Evolutionary conservation across 2,888 invertebrate genomes (phyloP).

Genomic region (Ceraclea dissimilis): DNA sequence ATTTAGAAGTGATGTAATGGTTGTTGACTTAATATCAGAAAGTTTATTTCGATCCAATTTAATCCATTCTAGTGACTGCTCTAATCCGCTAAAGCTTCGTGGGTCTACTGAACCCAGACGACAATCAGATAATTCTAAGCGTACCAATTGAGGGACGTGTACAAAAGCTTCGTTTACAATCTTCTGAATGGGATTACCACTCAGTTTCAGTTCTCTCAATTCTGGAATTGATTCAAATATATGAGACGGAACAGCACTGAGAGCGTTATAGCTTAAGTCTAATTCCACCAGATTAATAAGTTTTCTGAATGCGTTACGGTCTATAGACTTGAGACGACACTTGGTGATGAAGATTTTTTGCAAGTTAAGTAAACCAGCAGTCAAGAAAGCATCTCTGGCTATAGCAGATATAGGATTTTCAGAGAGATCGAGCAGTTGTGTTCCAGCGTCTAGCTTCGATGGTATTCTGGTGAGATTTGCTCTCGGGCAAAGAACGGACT

Average conservation of each 20-base stretch:
- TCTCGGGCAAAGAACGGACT: slow-evolving; percentile 72
- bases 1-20: slow-evolving; percentile 59
- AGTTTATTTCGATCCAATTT: slow-evolving; percentile 70
- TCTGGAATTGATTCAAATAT: slow-evolving; percentile 66
- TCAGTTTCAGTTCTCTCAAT: slow-evolving; percentile 65
- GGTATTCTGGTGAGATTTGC: slow-evolving; percentile 70
- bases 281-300: slow-evolving; percentile 75
- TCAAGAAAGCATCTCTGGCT: slow-evolving; percentile 65
- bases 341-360: slow-evolving; percentile 70
- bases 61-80: slow-evolving; percentile 65
- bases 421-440: slow-evolving; percentile 71
- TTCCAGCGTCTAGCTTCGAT: slow-evolving; percentile 64
- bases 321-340: slow-evolving; percentile 62
- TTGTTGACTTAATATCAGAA: slow-evolving; percentile 56
- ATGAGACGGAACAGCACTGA: slow-evolving; percentile 62
- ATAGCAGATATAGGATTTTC: slow-evolving; percentile 63
- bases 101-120: slow-evolving; percentile 60
- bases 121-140: slow-evolving; percentile 68
- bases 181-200: slow-evolving; percentile 66
- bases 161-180: slow-evolving; percentile 63
- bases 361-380: slow-evolving; percentile 68
- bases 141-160: slow-evolving; percentile 58
- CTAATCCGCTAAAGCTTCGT: slow-evolving; percentile 65
- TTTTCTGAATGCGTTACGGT: slow-evolving; percentile 66
- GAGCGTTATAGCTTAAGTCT: slow-evolving; percentile 67